Percentiles rank a stretch among this genome's conserved stretches.
Evolutionary conservation across 2,113 vertebrate species (phyloP).

Genomic region (Pachycephala philippinensis): DNA sequence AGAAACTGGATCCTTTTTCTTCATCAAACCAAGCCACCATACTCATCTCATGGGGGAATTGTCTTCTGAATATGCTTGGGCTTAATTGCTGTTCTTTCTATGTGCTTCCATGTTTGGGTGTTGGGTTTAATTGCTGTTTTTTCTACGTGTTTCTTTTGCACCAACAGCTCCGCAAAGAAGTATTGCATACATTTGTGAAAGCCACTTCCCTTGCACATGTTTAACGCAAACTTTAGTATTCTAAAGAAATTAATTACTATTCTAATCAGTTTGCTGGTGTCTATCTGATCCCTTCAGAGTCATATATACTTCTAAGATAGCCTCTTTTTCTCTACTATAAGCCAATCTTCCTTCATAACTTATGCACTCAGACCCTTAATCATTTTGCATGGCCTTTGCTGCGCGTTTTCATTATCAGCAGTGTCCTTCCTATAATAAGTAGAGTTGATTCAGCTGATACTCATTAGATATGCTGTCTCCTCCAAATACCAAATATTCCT

Average conservation of each 20-base stretch:
- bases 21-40: not conserved
- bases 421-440: constrained; percentile 50
- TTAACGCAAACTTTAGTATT: not conserved
- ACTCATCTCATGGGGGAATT: not conserved
- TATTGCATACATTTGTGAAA: not conserved
- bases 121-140: not conserved
- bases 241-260: constrained; percentile 22
- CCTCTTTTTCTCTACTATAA: not conserved
- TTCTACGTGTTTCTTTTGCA: not conserved
- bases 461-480: constrained; percentile 57
- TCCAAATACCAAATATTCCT: constrained; percentile 37
- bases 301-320: not conserved
- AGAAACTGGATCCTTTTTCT: not conserved
- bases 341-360: constrained; percentile 38
- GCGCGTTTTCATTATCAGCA: constrained; percentile 35
- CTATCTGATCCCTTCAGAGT: not conserved
- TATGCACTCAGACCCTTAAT: constrained; percentile 49
- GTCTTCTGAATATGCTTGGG: not conserved
- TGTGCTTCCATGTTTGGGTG: not conserved
- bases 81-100: not conserved
- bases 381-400: constrained; percentile 39
- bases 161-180: not conserved
- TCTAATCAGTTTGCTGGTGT: constrained; percentile 12
- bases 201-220: not conserved
- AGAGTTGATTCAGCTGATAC: constrained; percentile 55